Evolutionary conservation across 2,888 invertebrate genomes (phyloP).

Genomic region (Epiblema foenella): DNA sequence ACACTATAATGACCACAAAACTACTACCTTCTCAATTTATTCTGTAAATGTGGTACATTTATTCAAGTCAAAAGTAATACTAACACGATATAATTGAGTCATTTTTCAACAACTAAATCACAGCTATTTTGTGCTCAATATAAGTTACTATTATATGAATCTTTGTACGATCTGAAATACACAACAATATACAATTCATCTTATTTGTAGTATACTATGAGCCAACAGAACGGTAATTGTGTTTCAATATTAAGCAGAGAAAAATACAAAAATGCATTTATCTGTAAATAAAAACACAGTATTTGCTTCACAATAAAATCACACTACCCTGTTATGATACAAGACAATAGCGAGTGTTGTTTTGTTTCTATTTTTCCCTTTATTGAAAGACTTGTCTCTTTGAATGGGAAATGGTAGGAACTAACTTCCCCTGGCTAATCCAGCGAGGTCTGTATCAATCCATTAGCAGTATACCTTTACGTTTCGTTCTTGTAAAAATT

Average conservation of each 20-base stretch:
- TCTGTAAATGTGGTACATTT: too few species aligned
- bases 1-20: too few species aligned
- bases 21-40: too few species aligned
- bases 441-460: conserved; percentile 61
- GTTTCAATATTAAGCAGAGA: not conserved
- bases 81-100: too few species aligned
- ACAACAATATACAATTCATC: not conserved
- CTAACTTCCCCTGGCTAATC: conserved; percentile 56
- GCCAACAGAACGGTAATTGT: not conserved
- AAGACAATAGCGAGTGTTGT: conserved; percentile 47
- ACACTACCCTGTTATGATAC: conserved; percentile 24
- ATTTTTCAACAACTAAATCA: too few species aligned
- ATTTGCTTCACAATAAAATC: not conserved
- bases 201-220: not conserved
- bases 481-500: conserved; percentile 46
- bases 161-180: not conserved
- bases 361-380: conserved; percentile 61
- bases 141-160: not conserved
- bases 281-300: conserved; percentile 1
- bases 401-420: conserved; percentile 68
- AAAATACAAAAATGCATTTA: conserved; percentile 4
- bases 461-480: conserved; percentile 58
- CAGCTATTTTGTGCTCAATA: conserved; percentile 36
- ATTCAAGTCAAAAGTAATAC: too few species aligned
- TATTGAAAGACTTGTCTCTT: conserved; percentile 69